Percentiles rank a stretch among this genome's conserved stretches.
Evolutionary conservation across 2,797 vertebrate species (phyloP).

Genomic region (Peromyscus attwateri): DNA sequence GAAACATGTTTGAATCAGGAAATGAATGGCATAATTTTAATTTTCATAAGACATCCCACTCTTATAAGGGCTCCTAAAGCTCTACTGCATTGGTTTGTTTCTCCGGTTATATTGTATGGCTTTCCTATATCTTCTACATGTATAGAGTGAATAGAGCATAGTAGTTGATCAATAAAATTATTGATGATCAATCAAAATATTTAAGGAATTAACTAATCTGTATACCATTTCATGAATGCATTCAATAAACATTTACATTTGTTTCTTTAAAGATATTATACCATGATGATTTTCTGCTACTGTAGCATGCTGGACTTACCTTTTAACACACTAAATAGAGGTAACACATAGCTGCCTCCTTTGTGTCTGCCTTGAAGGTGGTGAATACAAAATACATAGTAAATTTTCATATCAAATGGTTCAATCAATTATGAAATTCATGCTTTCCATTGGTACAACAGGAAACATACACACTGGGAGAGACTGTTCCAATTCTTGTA

Average conservation of each 20-base stretch:
- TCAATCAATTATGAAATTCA: background rate
- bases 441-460: background rate
- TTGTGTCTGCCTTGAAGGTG: background rate
- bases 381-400: background rate
- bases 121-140: background rate
- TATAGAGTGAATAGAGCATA: background rate
- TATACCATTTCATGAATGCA: background rate
- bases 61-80: background rate
- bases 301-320: background rate
- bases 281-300: background rate
- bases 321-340: background rate
- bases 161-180: background rate
- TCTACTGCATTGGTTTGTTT: background rate
- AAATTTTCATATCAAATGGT: constrained; percentile 8
- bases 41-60: background rate
- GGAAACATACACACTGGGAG: background rate
- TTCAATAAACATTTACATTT: background rate
- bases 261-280: background rate
- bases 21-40: background rate
- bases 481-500: background rate
- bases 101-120: background rate
- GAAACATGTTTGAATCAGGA: background rate
- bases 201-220: background rate
- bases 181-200: background rate
- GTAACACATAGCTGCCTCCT: background rate